Evolutionary conservation across 2,797 vertebrate genomes (phyloP), one percentile per base, ranked within the genome.

Genomic region (Paedocypris micromegethes): DNA sequence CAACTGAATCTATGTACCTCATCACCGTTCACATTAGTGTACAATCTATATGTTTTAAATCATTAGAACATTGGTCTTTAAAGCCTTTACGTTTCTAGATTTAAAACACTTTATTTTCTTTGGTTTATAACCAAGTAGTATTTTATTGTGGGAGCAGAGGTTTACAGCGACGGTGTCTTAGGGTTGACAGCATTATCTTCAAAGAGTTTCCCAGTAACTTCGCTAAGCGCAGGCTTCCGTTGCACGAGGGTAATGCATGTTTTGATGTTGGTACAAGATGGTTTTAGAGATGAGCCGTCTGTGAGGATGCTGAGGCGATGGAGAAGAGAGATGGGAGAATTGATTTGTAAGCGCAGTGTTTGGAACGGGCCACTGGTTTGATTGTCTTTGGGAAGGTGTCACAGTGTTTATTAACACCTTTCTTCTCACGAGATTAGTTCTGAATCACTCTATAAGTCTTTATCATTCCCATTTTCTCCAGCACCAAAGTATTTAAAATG

Each of bases 401-500:
- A 58, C 8, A 58, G 41, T 58, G 9, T 67, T 58, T 37, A 58
- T 58, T 58, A 58, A 58, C 45, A 57, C 47, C 42, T 23, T 51
- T 9, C 6, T 4, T 58, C 40, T 23, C 45, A 42, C 45, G 56
- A 67, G 41, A 44, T 43, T 49, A 49, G 6, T 38, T 53, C 40
- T 50, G 41, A 41, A 52, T 23, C 40, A 3, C 23, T 63, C 52
- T 51, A 6, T 50, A 48, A 61, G 38, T 7, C 38, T 3, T 51
- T 3, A 37, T 50, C 38, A 37, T 66, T 66, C 50, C 5, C 7
- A 37, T 47, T 9, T 42, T 45, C n/a, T 7, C 3, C n/a, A 6
- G 6, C 9, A 3, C 23, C 38, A 9, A 39, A 39, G 52, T 50
- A 23, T 55, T 42, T 7, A 5, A 57, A 57, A 3, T 41, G 39